Evolutionary conservation across 2,797 vertebrate genomes (phyloP).

Genomic region (Ceryle rudis): DNA sequence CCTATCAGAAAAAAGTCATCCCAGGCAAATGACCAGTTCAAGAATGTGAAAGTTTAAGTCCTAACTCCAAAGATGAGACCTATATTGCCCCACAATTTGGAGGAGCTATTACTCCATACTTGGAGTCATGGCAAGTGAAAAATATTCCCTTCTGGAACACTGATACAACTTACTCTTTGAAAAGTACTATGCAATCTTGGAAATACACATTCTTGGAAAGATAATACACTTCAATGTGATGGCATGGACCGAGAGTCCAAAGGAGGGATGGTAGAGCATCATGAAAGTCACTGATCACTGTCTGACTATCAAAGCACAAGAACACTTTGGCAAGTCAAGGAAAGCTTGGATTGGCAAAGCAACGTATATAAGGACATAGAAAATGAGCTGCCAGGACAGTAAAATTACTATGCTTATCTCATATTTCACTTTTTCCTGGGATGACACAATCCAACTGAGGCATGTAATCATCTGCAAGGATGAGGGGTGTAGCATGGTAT

Average conservation of each 20-base stretch:
- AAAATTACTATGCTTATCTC: neutral
- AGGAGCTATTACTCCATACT: neutral
- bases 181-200: neutral
- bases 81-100: neutral
- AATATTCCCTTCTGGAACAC: neutral
- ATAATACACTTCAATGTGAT: neutral
- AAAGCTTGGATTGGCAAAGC: accelerated
- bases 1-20: neutral
- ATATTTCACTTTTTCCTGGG: neutral
- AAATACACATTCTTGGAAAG: neutral
- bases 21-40: neutral
- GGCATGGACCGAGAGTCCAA: neutral
- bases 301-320: neutral
- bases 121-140: neutral
- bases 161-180: neutral
- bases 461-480: neutral
- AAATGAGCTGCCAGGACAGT: neutral
- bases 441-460: neutral
- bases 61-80: neutral
- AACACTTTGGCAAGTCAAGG: neutral
- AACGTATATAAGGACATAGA: neutral
- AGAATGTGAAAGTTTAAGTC: neutral
- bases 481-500: neutral
- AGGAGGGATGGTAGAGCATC: neutral
- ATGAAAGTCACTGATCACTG: neutral